These are phyloP conservation scores for Tortricodes alternella DNA, from an alignment of 2,888 invertebrate species.

Conservation along the genomic window DNA sequence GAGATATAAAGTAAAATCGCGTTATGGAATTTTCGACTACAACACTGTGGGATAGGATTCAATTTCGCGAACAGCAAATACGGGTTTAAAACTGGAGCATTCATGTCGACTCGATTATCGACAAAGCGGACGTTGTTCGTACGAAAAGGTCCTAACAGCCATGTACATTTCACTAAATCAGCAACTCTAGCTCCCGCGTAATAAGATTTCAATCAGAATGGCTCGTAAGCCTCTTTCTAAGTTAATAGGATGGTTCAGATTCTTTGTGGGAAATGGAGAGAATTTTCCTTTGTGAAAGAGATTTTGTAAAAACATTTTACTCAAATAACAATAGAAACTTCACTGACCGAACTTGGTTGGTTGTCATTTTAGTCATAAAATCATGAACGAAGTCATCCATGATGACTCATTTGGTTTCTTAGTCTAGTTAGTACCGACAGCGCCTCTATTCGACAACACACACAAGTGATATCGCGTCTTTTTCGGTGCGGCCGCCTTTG, in stretches of 20 bases:
- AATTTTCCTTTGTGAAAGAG: not conserved
- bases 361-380: no score
- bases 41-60: not conserved
- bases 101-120: not conserved
- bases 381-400: no score
- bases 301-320: not conserved
- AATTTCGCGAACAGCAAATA: no score
- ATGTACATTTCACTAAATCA: not conserved
- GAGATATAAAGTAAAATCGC: not conserved
- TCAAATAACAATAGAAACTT: no score
- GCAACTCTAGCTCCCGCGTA: not conserved
- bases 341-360: no score
- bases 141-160: not conserved
- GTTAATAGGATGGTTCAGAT: not conserved
- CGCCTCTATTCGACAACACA: no score
- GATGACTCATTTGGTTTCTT: no score
- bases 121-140: not conserved
- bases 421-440: no score
- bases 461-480: no score
- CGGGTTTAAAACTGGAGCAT: not conserved
- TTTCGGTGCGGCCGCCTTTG: no score
- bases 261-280: not conserved
- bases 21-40: not conserved
- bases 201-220: not conserved
- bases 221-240: not conserved